phyloP scores from a whole-genome alignment of 1,140 invertebrate species.

The Ooceraea biroi region DNA sequence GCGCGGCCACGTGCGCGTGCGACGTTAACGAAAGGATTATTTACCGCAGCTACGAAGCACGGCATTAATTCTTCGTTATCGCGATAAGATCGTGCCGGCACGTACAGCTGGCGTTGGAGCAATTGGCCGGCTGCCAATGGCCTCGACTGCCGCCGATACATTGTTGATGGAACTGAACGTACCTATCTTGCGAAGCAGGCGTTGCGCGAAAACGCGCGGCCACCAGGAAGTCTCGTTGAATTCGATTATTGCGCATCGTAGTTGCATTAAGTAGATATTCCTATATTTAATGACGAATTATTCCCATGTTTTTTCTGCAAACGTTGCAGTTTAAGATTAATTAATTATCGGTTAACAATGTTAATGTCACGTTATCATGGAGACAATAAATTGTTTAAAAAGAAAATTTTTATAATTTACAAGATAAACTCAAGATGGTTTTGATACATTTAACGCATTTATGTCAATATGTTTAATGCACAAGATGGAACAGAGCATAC shows the following conservation, averaged over 20 bases:
- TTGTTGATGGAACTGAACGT: constrained; percentile 58
- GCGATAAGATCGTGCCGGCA: constrained; percentile 65
- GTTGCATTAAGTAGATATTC: too few relatives aligned
- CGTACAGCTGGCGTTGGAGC: constrained; percentile 63
- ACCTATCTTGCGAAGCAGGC: constrained; percentile 43
- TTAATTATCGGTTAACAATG: background rate
- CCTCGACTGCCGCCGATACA: constrained; percentile 56
- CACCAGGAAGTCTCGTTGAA: constrained; percentile 4
- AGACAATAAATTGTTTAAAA: background rate
- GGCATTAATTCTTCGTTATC: constrained; percentile 71
- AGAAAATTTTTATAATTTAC: background rate
- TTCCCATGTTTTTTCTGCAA: background rate
- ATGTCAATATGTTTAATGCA: too few relatives aligned
- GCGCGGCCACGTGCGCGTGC: background rate
- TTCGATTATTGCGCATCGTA: constrained; percentile 24
- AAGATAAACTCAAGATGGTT: background rate
- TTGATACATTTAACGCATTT: too few relatives aligned
- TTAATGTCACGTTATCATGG: background rate
- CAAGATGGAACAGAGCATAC: too few relatives aligned
- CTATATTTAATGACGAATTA: background rate
- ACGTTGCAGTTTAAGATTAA: background rate
- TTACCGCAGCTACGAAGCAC: constrained; percentile 50
- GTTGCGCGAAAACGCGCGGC: constrained; percentile 10
- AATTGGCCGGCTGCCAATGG: constrained; percentile 76
- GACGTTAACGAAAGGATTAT: constrained; percentile 69